These are phyloP conservation scores for Platycnemis pennipes DNA, from an alignment of 2,888 invertebrate genomes.

Conservation along the genomic window DNA sequence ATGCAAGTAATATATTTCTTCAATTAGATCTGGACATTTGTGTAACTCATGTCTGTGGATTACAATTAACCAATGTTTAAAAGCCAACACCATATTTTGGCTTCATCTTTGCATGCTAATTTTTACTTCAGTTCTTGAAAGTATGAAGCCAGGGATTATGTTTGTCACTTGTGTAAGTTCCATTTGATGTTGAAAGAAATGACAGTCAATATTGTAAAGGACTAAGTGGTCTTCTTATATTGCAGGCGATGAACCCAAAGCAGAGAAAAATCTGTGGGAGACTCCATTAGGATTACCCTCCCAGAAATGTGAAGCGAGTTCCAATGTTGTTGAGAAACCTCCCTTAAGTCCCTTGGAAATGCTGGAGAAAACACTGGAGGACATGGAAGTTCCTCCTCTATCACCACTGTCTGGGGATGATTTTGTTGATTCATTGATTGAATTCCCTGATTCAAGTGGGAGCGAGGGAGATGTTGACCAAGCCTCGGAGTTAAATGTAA, in stretches of 20 bases:
- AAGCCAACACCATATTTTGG: too few relatives aligned
- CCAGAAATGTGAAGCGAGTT: background rate
- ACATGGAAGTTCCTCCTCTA: constrained; percentile 43
- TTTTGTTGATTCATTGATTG: constrained; percentile 35
- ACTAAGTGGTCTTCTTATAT: background rate
- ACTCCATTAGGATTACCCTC: background rate
- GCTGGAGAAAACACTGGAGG: background rate
- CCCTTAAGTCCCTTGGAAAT: background rate
- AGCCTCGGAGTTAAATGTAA: background rate
- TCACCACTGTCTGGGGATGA: constrained; percentile 31
- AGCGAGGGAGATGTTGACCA: background rate
- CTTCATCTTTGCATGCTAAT: too few relatives aligned
- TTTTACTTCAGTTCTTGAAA: too few relatives aligned
- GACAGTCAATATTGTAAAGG: background rate
- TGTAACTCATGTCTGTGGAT: too few relatives aligned
- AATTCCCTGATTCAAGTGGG: constrained; percentile 19
- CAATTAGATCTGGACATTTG: too few relatives aligned
- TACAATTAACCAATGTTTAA: too few relatives aligned
- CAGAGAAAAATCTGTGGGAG: background rate
- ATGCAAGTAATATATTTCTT: too few relatives aligned
- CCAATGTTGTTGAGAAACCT: background rate
- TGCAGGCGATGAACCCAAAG: background rate
- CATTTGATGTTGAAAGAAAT: too few relatives aligned
- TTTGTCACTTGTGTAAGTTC: too few relatives aligned
- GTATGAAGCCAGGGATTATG: too few relatives aligned